Base-by-base conservation (phyloP, 2,888 invertebrate species). In the Ptychoptera contaminata region DNA sequence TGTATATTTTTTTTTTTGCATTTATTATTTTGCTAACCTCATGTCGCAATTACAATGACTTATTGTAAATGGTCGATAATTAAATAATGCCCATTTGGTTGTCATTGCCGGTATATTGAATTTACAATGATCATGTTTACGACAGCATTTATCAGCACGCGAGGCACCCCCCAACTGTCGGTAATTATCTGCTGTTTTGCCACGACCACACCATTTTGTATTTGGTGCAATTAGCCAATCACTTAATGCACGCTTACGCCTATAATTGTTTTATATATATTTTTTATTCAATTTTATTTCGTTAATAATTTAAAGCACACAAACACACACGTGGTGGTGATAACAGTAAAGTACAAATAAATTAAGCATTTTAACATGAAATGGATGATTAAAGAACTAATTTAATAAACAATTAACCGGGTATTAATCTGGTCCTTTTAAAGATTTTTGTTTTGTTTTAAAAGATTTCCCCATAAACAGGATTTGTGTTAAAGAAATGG, bases 121-220 rank as follows among this genome's bases (percentile, higher is more conserved):
- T 0, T 85, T 86, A 63, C 93, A 93, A 43, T 81, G 72, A 62
- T 93, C 93, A 65, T 93, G 93, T 52, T 77, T 77, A 32, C 92
- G 71, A 62, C 93, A 93, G 64, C 93, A 93, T 56, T 78, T 71
- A 59, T 93, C 93, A 14, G 88, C 86, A 48, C 75, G 72, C 32
- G 82, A 77, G 60, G 88, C 83, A 37, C 83, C 82, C 8, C 91
- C 92, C 38, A 92, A 73, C 54, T 87, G 80, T 44, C 82, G 82
- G 62, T 84, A 86, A 51, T 79, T 77, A 37, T 77, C 74, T 6
- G 91, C 90, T 1, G 79, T 76, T 58, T 79, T 81, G 2, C 92
- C 92, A 54, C 82, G 82, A 16, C 93, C 93, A 64, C 93, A 93
- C 92, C 92, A 93, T 60, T 86, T 83, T 1, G 92, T 92, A 40